A percentile compares a stretch with the other conserved stretches of the same genome.
Conservation (phyloP, 2,888 invertebrate genomes). For the Muschampia plurimacula region DNA sequence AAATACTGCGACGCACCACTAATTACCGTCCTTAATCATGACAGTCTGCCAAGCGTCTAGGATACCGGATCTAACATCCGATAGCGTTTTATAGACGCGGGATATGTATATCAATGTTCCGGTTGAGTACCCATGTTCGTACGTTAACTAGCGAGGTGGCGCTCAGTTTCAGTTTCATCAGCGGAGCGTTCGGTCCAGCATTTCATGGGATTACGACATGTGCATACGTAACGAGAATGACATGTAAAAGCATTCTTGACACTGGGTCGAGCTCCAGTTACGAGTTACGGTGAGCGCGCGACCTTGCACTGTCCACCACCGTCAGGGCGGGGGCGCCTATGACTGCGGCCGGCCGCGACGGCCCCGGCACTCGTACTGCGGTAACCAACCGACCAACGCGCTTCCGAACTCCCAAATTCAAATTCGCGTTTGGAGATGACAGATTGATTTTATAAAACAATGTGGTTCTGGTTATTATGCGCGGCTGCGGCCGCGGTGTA, state of each 20-base stretch:
- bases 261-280: conserved; percentile 54
- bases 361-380: conserved; percentile 72
- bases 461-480: conserved; percentile 74
- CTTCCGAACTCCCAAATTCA: conserved; percentile 58
- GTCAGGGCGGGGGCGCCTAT: conserved; percentile 79
- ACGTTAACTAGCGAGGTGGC: conserved; percentile 19
- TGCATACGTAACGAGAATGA: conserved; percentile 45
- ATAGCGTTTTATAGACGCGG: conserved; percentile 20
- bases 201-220: conserved; percentile 34
- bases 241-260: conserved; percentile 55
- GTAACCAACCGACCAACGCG: conserved; percentile 73
- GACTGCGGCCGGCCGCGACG: conserved; percentile 59
- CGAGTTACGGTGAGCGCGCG: conserved; percentile 68
- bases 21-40: conserved; percentile 31
- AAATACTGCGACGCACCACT: conserved; percentile 21
- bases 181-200: conserved; percentile 19
- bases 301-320: conserved; percentile 63
- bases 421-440: conserved; percentile 63
- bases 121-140: conserved; percentile 25
- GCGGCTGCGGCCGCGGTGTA: conserved; percentile 63
- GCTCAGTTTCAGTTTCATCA: conserved; percentile 33
- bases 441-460: conserved; percentile 63
- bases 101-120: conserved; percentile 27
- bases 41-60: conserved; percentile 32
- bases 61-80: conserved; percentile 39